These are phyloP conservation scores for Pitangus sulphuratus DNA, from an alignment of 2,797 vertebrate species.

Conservation along the genomic window DNA sequence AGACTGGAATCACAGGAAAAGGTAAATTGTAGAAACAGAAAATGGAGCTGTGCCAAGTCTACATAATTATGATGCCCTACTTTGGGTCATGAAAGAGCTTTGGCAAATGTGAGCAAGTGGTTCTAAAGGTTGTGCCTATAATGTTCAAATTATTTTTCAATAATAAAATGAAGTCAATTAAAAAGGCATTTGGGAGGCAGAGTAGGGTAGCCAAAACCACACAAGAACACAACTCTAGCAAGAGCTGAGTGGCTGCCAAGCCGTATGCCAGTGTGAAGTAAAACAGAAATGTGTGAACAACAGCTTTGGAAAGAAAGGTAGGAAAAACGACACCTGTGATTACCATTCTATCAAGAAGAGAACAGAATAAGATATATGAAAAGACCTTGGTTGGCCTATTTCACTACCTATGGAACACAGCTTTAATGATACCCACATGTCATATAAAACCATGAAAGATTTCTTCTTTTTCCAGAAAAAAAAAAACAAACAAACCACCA, in stretches of 20 bases:
- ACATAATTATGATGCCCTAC: not conserved
- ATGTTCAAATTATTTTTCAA: slow-evolving; percentile 23
- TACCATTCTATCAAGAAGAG: not conserved
- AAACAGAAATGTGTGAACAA: slow-evolving; percentile 30
- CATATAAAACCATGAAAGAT: not conserved
- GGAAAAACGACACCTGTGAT: not conserved
- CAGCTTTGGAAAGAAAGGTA: not conserved
- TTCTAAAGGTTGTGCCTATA: not conserved
- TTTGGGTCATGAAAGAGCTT: not conserved
- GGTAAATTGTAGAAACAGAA: not conserved
- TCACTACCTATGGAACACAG: not conserved
- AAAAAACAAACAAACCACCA: not conserved
- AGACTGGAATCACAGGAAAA: not conserved
- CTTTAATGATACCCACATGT: not conserved
- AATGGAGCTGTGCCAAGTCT: not conserved
- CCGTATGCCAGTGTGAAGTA: not conserved
- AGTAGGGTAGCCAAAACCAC: not conserved
- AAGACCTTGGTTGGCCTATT: not conserved
- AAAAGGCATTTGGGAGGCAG: slow-evolving; percentile 12
- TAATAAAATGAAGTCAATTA: slow-evolving; percentile 20
- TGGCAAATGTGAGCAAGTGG: not conserved
- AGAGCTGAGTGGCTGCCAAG: slow-evolving; percentile 32
- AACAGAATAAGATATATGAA: not conserved
- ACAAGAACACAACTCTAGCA: not conserved
- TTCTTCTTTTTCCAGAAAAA: not conserved